A percentile compares a stretch with the other conserved stretches of the same genome.
These are phyloP conservation scores for Eriosoma lanigerum DNA, from an alignment of 1,140 invertebrate genomes.

Conservation along the genomic window DNA sequence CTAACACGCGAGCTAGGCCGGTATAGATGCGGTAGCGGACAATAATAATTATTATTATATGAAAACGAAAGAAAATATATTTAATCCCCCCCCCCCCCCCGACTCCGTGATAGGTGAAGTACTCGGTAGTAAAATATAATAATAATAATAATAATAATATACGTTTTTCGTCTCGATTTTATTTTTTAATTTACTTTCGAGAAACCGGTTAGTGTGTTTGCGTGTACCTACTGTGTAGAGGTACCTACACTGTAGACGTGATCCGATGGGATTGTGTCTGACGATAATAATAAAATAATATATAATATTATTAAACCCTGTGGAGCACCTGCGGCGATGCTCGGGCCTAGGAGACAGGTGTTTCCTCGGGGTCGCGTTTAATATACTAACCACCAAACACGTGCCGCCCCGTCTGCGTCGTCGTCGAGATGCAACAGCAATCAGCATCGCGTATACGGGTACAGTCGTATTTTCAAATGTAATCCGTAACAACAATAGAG, in stretches of 20 bases:
- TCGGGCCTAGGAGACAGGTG: conserved; percentile 2
- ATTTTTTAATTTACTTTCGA: conserved; percentile 17
- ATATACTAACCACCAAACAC: conserved; percentile 29
- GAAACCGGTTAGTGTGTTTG: conserved; percentile 6
- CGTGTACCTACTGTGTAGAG: not conserved
- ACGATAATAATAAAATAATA: not conserved
- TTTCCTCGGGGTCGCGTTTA: not conserved
- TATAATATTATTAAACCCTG: conserved; percentile 9
- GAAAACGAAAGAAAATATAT: too few relatives aligned
- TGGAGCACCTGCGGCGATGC: conserved; percentile 10
- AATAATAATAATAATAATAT: too few relatives aligned
- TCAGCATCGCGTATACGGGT: not conserved
- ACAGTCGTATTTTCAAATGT: too few relatives aligned
- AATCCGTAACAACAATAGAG: too few relatives aligned
- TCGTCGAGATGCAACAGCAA: not conserved
- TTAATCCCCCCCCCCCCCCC: too few relatives aligned
- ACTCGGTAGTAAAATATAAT: conserved; percentile 15
- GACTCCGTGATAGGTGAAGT: not conserved
- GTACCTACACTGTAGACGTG: not conserved
- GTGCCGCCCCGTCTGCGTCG: not conserved
- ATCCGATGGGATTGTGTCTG: not conserved
- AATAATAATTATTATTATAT: too few relatives aligned
- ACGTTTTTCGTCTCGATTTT: not conserved
- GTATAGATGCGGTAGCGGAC: too few relatives aligned
- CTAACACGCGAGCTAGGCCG: too few relatives aligned